These are phyloP conservation scores for Myopa tessellatipennis DNA, from an alignment of 2,888 invertebrate species.

Conservation along the genomic window DNA sequence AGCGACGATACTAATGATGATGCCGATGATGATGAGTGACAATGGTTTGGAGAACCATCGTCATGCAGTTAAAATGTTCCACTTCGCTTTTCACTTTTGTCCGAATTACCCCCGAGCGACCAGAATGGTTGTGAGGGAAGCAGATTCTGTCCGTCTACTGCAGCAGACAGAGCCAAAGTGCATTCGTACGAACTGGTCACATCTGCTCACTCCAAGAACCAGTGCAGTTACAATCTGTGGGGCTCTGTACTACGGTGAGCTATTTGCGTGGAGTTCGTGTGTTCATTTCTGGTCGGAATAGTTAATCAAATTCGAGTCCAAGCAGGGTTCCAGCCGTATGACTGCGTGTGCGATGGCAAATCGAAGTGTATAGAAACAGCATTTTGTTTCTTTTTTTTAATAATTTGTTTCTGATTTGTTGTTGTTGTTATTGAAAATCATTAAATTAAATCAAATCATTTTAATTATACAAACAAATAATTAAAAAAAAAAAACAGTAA, in stretches of 20 bases:
- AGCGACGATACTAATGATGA: background rate
- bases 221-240: conserved; percentile 7
- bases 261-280: conserved; percentile 14
- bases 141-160: background rate
- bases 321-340: background rate
- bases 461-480: no score
- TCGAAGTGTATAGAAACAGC: background rate
- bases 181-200: background rate
- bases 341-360: background rate
- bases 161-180: background rate
- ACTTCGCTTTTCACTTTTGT: background rate
- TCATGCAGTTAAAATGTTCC: background rate
- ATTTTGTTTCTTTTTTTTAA: no score
- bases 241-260: background rate
- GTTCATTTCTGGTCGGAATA: conserved; percentile 20
- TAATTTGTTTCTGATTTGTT: no score
- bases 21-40: background rate
- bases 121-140: background rate
- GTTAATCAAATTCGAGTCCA: conserved; percentile 13
- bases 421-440: no score
- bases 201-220: background rate
- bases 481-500: no score
- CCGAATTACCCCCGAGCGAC: conserved; percentile 12
- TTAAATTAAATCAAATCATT: no score
- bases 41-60: background rate